phyloP scores from a whole-genome alignment of 2,797 vertebrate species.

The Todus mexicanus region DNA sequence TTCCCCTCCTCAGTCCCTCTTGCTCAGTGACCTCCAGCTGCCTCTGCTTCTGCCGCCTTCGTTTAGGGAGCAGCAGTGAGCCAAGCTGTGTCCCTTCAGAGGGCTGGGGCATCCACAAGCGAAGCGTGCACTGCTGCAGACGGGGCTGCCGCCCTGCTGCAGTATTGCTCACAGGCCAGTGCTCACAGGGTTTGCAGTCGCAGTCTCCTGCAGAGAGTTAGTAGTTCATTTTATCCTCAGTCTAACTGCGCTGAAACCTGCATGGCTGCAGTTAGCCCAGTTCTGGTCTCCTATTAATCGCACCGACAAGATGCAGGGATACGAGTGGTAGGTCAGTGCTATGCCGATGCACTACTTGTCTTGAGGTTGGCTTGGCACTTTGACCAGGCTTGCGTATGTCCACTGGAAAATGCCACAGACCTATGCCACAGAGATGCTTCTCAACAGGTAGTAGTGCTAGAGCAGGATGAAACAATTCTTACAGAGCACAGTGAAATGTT shows the following conservation, averaged over 20 bases:
- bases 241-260: neutral
- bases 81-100: neutral
- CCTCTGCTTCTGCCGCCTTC: neutral
- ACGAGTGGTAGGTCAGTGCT: neutral
- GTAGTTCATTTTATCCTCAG: neutral
- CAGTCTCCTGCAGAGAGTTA: neutral
- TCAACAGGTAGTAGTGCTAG: neutral
- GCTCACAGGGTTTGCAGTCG: neutral
- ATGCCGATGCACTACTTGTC: rapidly evolving
- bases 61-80: neutral
- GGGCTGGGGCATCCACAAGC: neutral
- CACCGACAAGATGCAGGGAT: neutral
- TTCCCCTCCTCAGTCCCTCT: neutral
- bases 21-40: neutral
- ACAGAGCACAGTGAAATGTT: neutral
- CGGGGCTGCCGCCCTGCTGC: neutral
- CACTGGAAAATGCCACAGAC: neutral
- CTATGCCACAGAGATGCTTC: neutral
- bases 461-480: neutral
- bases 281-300: neutral
- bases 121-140: neutral
- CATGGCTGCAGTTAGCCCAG: neutral
- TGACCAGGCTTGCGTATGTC: neutral
- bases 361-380: neutral
- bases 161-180: neutral